These are phyloP conservation scores for Acleris literana DNA, from an alignment of 2,888 invertebrate genomes.

Conservation along the genomic window DNA sequence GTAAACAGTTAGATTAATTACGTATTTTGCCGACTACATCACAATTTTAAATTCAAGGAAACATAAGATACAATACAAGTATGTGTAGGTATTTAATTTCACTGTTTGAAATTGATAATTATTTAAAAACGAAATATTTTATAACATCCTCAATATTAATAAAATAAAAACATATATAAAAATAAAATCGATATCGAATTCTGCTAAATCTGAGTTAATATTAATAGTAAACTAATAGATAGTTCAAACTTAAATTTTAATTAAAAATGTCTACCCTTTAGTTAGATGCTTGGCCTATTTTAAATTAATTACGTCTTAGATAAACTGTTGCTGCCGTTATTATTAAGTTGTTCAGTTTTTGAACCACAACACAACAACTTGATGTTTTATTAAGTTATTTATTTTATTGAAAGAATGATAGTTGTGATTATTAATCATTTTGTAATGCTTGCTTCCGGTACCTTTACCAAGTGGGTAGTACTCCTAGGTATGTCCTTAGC, in stretches of 20 bases:
- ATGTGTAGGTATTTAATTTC: neutral
- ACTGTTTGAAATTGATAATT: neutral
- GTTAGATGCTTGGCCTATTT: slow-evolving; percentile 2
- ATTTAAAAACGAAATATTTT: neutral
- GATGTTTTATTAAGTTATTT: too few species aligned
- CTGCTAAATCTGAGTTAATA: slow-evolving; percentile 20
- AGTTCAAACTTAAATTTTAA: slow-evolving; percentile 7
- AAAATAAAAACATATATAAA: slow-evolving; percentile 1
- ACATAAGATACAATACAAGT: neutral
- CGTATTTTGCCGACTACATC: slow-evolving; percentile 28
- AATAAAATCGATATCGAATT: slow-evolving; percentile 8
- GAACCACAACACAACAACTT: too few species aligned
- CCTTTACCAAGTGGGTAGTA: neutral
- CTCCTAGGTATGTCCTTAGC: too few species aligned
- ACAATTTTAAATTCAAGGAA: slow-evolving; percentile 17
- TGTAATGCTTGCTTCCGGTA: slow-evolving; percentile 1
- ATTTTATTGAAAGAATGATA: too few species aligned
- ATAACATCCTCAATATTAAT: neutral
- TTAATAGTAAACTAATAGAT: too few species aligned
- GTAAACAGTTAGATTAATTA: slow-evolving; percentile 22
- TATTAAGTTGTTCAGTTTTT: too few species aligned
- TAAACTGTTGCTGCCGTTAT: too few species aligned
- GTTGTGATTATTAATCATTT: slow-evolving; percentile 5
- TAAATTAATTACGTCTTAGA: neutral
- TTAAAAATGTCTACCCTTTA: slow-evolving; percentile 4